Evolutionary conservation across 1,140 invertebrate species (phyloP), one percentile per base, ranked within the genome.

Genomic region (Chionoecetes opilio): DNA sequence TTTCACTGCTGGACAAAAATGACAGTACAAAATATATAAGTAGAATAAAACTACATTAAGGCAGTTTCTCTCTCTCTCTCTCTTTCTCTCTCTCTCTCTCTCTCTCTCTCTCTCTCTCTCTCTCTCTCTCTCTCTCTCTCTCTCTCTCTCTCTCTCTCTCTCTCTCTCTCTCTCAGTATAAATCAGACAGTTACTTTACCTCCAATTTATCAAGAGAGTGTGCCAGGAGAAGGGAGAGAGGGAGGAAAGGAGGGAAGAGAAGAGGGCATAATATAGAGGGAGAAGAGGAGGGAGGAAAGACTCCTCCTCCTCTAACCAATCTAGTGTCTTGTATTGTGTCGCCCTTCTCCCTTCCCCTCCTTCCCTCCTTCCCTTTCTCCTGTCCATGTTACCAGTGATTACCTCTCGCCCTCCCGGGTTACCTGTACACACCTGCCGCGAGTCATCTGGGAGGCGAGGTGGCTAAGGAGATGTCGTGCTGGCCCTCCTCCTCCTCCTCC

Each of bases 41-140:
- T n/a, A n/a, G n/a, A n/a, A n/a, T n/a, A n/a, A n/a, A n/a, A n/a
- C n/a, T n/a, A n/a, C n/a, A n/a, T n/a, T n/a, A n/a, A n/a, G n/a
- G n/a, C n/a, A n/a, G n/a, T n/a, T n/a, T n/a, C n/a, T n/a, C n/a
- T n/a, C n/a, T n/a, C n/a, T n/a, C n/a, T n/a, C n/a, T n/a, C n/a
- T 85, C 84, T 86, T 29, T 86, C 84, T 86, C 86, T 87, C 86
- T 87, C 86, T 35, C 32, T 87, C 86, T 35, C 86, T 87, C 86
- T 35, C 32, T 87, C 86, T 32, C 86, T 35, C 32, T 87, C 86
- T 35, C 86, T 89, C 87, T 38, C 35, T 38, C 35, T 8, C 41
- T 5, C 35, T 35, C 35, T 9, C 9, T 41, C 35, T 21, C 41
- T 46, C 41, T 29, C n/a, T 89, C 37, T 38, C 31, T 35, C 31